These are phyloP conservation scores for Syngnathus rostellatus DNA, from an alignment of 2,797 vertebrate genomes.

Conservation along the genomic window DNA sequence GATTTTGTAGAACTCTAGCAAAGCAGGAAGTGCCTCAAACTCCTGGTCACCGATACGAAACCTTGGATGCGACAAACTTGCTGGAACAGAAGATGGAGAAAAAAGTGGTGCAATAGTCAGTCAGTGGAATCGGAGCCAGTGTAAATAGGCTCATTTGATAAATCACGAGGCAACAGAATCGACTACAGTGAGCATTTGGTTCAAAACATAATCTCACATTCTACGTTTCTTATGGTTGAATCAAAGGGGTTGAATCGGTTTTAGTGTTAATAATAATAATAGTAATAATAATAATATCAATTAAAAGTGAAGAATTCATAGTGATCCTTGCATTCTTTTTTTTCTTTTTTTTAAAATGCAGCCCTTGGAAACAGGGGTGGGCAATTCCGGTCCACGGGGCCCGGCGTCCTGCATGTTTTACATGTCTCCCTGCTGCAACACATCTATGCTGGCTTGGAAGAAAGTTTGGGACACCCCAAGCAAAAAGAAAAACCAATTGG, in stretches of 20 bases:
- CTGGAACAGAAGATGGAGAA: constrained; percentile 16
- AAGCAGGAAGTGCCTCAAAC: constrained; percentile 89
- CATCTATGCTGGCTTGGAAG: neutral
- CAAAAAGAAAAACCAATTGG: neutral
- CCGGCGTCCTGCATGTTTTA: no score
- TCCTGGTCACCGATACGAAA: constrained; percentile 98
- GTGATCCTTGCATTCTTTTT: neutral
- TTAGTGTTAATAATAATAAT: neutral
- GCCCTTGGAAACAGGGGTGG: neutral
- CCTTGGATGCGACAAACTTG: constrained; percentile 76
- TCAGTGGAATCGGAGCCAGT: neutral
- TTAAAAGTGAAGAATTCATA: neutral
- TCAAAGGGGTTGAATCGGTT: neutral
- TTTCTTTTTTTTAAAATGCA: neutral
- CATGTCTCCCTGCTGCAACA: no score
- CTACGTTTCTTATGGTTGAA: neutral
- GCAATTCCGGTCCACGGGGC: no score
- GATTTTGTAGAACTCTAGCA: constrained; percentile 99
- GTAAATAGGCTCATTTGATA: neutral
- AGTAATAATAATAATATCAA: neutral
- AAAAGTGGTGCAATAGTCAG: neutral
- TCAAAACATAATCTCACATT: neutral
- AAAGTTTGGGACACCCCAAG: neutral
- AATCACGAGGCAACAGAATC: neutral
- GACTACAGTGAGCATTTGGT: neutral